Percentiles rank a stretch among this genome's conserved stretches.
Conservation (phyloP, 2,797 vertebrate genomes). For the Paguma larvata region DNA sequence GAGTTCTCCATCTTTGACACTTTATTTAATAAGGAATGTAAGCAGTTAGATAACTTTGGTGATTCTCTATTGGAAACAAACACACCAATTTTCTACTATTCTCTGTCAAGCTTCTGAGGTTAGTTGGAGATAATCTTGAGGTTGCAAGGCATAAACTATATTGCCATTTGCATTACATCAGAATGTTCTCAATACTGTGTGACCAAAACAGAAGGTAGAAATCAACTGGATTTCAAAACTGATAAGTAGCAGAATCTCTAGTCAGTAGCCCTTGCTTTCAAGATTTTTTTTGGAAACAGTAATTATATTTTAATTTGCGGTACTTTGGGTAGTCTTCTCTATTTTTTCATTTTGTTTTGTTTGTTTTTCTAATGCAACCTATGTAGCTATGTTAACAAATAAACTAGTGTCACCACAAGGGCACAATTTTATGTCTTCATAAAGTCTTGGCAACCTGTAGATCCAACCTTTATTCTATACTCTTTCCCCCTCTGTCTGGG, state of each 20-base stretch:
- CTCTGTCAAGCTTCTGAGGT: constrained; percentile 53
- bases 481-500: background rate
- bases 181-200: background rate
- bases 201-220: constrained; percentile 30
- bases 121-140: constrained; percentile 47
- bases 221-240: background rate
- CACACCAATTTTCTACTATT: background rate
- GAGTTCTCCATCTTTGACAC: background rate
- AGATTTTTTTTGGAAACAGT: constrained; percentile 18
- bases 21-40: constrained; percentile 51
- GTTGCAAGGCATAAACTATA: background rate
- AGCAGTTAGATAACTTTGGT: constrained; percentile 24
- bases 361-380: background rate
- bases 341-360: background rate
- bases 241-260: background rate
- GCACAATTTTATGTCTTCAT: background rate
- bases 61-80: constrained; percentile 2
- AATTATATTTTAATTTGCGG: constrained; percentile 33
- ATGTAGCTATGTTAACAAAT: background rate
- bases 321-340: background rate
- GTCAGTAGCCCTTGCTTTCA: background rate
- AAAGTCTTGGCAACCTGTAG: background rate
- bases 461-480: background rate
- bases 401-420: background rate
- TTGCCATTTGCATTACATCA: background rate